Percentiles rank a stretch among this genome's conserved stretches.
phyloP scores from a whole-genome alignment of 1,140 invertebrate genomes.

The Coelopa frigida region DNA sequence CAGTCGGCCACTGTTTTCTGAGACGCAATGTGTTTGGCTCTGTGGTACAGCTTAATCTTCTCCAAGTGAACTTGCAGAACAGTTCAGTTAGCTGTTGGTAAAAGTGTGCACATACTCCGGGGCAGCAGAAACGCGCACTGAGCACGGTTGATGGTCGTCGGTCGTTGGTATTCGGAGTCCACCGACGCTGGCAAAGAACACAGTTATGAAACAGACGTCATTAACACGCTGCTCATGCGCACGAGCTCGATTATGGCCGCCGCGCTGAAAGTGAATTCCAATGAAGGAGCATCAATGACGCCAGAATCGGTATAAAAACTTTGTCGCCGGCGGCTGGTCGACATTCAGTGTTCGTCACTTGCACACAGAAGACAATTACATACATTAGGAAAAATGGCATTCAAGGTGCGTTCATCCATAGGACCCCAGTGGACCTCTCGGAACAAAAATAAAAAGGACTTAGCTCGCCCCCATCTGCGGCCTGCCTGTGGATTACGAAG shows the following conservation, averaged over 20 bases:
- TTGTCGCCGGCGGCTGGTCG: slow-evolving; percentile 1
- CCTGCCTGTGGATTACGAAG: no score
- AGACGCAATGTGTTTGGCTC: no score
- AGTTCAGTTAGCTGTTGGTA: no score
- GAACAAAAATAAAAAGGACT: slow-evolving; percentile 2
- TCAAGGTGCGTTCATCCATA: slow-evolving; percentile 9
- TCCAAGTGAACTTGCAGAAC: no score
- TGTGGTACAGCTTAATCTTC: no score
- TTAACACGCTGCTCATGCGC: slow-evolving; percentile 11
- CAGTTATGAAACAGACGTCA: neutral
- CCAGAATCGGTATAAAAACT: slow-evolving; percentile 12
- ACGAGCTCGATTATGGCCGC: neutral
- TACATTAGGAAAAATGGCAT: slow-evolving; percentile 12
- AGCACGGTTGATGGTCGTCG: no score
- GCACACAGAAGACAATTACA: slow-evolving; percentile 7
- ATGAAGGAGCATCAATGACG: slow-evolving; percentile 13
- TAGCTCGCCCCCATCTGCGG: no score
- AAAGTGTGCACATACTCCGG: no score
- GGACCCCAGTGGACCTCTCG: neutral
- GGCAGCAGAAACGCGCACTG: no score
- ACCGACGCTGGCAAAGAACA: no score
- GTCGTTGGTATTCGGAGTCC: no score
- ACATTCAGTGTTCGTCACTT: slow-evolving; percentile 13
- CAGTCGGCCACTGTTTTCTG: no score
- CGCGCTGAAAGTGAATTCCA: slow-evolving; percentile 13